Base-by-base conservation (phyloP, 2,113 vertebrate species). In the Melanerpes aurifrons region DNA sequence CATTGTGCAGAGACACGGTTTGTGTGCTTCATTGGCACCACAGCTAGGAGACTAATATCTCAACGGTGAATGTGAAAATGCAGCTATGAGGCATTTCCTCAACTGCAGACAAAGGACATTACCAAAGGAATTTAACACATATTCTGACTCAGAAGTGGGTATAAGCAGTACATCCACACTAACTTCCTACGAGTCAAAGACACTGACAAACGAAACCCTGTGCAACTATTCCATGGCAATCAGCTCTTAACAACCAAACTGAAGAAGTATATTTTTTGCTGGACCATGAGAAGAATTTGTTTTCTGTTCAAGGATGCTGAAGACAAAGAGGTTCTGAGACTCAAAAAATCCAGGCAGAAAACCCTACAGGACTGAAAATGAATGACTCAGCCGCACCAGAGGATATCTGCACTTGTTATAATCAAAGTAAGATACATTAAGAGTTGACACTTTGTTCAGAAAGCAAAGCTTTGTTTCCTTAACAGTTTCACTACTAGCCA, bases 21-120 rank as follows among this genome's bases (percentile, higher is more conserved):
- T 82, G 31, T 62, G 64, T 86, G 54, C 32, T 74, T 69, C 43
- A 16, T 21, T 54, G 29, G 59, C 22, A 73, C 24, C 53, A 59
- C 75, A 66, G 71, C n/a, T 82, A 45, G 8, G 32, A 89, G 54
- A 83, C 15, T 61, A 83, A 63, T 53, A 70, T 57, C 61, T 74
- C 64, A 61, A 9, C 12, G 32, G 29, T 5, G 5, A 20, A 28
- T 18, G 0, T 43, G 59, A 56, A 81, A 28, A 76, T 43, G 21
- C 28, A 87, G 48, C 74, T 71, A 56, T 43, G 62, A 31, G 59
- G 25, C 50, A 81, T 56, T 67, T 81, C 53, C 80, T 68, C 28
- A 66, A 54, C 47, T 87, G 66, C 72, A 82, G 32, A 82, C 25
- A 81, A 71, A 88, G 76, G 68, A 95, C 90, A 94, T 71, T 50